Base-by-base conservation (phyloP, 1,140 invertebrate genomes). In the Bicyclus anynana region DNA sequence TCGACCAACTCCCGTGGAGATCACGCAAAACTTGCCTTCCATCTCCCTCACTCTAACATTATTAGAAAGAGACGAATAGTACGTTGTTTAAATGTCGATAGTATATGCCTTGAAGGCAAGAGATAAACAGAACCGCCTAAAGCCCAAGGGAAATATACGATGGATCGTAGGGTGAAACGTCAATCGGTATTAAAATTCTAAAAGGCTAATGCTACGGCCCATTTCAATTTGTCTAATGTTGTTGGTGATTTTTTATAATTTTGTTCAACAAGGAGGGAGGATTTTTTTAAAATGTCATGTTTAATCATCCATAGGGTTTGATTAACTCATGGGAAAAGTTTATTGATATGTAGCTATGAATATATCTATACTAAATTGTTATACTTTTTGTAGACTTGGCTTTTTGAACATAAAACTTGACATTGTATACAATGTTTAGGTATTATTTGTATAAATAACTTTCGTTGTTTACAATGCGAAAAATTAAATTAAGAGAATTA, bases 111-210 rank as follows among this genome's bases (percentile, higher is more conserved):
- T 55, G 54, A 72, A 72, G 74, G 68, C 21, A 66, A 62, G 69
- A 61, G 64, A 62, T 72, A 58, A 53, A 69, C 46, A 63, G 29
- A 69, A 72, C 67, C 63, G 77, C 67, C 72, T 51, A 20, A 69
- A 70, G 76, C 82, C 76, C 80, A 47, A 55, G 83, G 83, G 83
- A 86, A 80, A 82, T 82, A 76, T 69, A 74, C 72, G 71, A 69
- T 71, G 54, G 69, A 64, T 69, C 58, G 63, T 74, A 73, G 74
- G 76, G 77, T 67, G 74, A 72, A 65, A 76, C 63, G 68, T 80
- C 77, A 74, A 81, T 80, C 69, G 72, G 70, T 70, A 80, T 77
- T 73, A 80, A 77, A 77, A 74, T 69, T 72, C 62, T 62, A 74
- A 77, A 75, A 69, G 67, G 56, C 65, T 77, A 69, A 65, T 67